Evolutionary conservation across 2,888 invertebrate species (phyloP), one percentile per base, ranked within the genome.

Genomic region (Tolmerus cingulatus): DNA sequence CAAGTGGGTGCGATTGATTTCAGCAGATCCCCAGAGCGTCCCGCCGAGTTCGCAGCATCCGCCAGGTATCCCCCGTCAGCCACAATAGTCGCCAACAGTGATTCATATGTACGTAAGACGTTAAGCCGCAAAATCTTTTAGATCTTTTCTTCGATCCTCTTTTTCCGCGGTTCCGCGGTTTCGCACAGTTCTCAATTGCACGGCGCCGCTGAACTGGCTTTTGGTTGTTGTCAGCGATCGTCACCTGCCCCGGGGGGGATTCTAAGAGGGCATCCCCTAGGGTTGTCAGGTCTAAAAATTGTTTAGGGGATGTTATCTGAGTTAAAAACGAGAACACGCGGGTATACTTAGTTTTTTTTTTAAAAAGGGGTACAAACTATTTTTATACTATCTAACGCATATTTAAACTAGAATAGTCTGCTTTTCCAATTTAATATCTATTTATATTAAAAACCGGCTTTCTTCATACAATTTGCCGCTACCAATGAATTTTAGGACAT

Each of bases 71-170:
- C 34, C 12, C 34, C 19, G 43, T 81, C 55, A 82, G 78, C 87
- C 88, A 88, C 88, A 19, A 88, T 88, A 77, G 88, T 88, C 57
- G 86, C 76, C 66, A 87, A 86, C 84, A 86, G 82, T 74, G 87
- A 87, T 84, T 87, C 66, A 86, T 88, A 87, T 88, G 88, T 88
- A 87, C 66, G 66, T 66, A 66, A 55, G 55, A 55, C 55, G 55
- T 55, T 46, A 19, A 27, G 66, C 66, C 27, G 66, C 66, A 66
- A 19, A 46, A 66, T 66, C 66, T 19, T 12, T 19, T 5, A 46
- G 3, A 14, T 66, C 66, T 66, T 1, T 7, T 34, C 7, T 7
- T 34, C 27, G 8, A 3, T 66, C 4, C 12, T 23, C 27, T 23
- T 51, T 8, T 74, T 74, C 8, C 37, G 14, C 37, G 14, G 27